These are phyloP conservation scores for Pseudolycoriella hygida DNA, from an alignment of 2,888 invertebrate species.

Conservation along the genomic window DNA sequence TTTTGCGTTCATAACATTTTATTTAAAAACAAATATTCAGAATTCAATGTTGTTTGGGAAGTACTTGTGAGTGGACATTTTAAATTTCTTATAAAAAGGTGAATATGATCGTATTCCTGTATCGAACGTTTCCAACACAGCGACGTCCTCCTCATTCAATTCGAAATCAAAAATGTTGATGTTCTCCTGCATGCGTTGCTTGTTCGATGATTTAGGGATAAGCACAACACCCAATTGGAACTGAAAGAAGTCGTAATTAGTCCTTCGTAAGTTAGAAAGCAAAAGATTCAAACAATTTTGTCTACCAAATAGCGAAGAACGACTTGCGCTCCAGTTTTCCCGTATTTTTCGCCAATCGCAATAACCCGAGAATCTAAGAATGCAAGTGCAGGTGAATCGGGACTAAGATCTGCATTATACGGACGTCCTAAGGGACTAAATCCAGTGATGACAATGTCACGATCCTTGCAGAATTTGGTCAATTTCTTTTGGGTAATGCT, in stretches of 20 bases:
- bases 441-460: slow-evolving; percentile 44
- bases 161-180: slow-evolving; percentile 39
- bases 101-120: slow-evolving; percentile 19
- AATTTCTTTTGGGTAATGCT: slow-evolving; percentile 49
- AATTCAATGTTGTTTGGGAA: slow-evolving; percentile 23
- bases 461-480: slow-evolving; percentile 44
- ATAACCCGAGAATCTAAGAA: slow-evolving; percentile 27
- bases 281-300: neutral
- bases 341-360: slow-evolving; percentile 37
- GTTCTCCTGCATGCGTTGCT: slow-evolving; percentile 32
- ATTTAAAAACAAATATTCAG: no score
- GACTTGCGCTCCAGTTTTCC: slow-evolving; percentile 43
- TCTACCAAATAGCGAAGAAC: slow-evolving; percentile 36
- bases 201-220: slow-evolving; percentile 37
- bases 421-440: slow-evolving; percentile 54
- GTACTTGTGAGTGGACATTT: slow-evolving; percentile 23
- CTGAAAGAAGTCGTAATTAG: slow-evolving; percentile 7
- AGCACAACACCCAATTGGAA: slow-evolving; percentile 34
- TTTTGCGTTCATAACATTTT: neutral
- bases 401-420: slow-evolving; percentile 23
- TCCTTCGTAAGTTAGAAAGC: neutral
- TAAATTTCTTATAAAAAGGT: no score
- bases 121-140: slow-evolving; percentile 32
- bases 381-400: slow-evolving; percentile 33
- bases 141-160: slow-evolving; percentile 32